Conservation (phyloP, 1,140 invertebrate genomes). For the Drosophila virilis region DNA sequence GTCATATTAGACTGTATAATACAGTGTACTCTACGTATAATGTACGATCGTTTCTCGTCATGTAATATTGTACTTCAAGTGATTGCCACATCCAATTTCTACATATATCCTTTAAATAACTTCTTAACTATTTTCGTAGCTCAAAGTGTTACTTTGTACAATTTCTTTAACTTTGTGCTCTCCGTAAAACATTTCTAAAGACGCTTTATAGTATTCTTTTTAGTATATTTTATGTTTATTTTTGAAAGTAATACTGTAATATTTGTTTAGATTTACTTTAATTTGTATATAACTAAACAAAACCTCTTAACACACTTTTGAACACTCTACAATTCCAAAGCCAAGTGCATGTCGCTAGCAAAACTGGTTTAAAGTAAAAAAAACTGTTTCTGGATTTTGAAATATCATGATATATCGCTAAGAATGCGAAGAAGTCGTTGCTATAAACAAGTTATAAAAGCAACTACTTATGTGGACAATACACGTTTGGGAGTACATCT, state of each 20-base stretch:
- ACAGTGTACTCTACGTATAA: slow-evolving; percentile 48
- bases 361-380: background rate
- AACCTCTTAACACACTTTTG: background rate
- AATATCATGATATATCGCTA: background rate
- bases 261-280: slow-evolving; percentile 22
- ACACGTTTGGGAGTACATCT: slow-evolving; percentile 49
- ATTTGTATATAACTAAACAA: slow-evolving; percentile 53
- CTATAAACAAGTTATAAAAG: slow-evolving; percentile 34
- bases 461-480: slow-evolving; percentile 63
- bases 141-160: background rate
- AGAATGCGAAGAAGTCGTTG: slow-evolving; percentile 49
- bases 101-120: slow-evolving; percentile 11
- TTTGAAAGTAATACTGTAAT: slow-evolving; percentile 26
- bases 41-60: slow-evolving; percentile 42
- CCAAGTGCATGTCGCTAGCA: slow-evolving; percentile 33
- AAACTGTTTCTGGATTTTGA: slow-evolving; percentile 7
- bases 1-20: slow-evolving; percentile 77
- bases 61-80: slow-evolving; percentile 30
- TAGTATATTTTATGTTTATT: background rate
- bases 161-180: slow-evolving; percentile 4
- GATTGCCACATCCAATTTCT: slow-evolving; percentile 34
- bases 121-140: background rate
- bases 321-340: slow-evolving; percentile 7
- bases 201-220: slow-evolving; percentile 16
- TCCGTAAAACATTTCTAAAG: background rate